Conservation (phyloP, 2,888 invertebrate species). For the Homarus gammarus region DNA sequence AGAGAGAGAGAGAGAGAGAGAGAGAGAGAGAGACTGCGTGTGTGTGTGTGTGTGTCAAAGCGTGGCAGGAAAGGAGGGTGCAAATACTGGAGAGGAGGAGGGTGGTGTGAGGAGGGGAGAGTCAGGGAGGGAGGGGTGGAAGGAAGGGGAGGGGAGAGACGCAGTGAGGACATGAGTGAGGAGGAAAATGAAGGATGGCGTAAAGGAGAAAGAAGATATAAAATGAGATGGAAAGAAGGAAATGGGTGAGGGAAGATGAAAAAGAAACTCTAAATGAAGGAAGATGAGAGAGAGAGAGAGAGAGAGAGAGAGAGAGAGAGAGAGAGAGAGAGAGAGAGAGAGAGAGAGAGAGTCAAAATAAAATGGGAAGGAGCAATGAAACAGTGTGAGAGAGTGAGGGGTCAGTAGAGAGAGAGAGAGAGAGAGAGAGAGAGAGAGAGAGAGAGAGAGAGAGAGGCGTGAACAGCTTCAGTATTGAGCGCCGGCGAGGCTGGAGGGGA, state of each 20-base stretch:
- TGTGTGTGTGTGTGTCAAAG: not conserved
- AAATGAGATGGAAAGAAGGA: not conserved
- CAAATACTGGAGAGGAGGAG: too few relatives aligned
- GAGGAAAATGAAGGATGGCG: not conserved
- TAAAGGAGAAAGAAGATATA: not conserved
- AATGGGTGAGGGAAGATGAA: not conserved
- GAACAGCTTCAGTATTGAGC: slow-evolving; percentile 39
- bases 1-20: not conserved
- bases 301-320: slow-evolving; percentile 10
- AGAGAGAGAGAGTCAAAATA: slow-evolving; percentile 20
- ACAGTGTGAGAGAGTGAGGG: slow-evolving; percentile 26
- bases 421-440: slow-evolving; percentile 10
- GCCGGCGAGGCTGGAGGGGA: slow-evolving; percentile 16
- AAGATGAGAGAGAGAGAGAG: not conserved
- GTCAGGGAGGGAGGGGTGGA: not conserved
- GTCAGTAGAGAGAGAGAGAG: slow-evolving; percentile 9
- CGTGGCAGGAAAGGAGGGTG: not conserved
- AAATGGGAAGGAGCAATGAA: not conserved
- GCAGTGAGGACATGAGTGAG: not conserved
- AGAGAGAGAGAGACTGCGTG: not conserved
- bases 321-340: slow-evolving; percentile 21
- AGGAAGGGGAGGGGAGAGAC: not conserved
- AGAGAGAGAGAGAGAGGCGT: slow-evolving; percentile 1
- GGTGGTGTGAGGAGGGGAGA: not conserved
- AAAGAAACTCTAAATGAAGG: not conserved